Percentiles rank a stretch among this genome's conserved stretches.
Conservation (phyloP, 2,113 vertebrate species). For the Colinus virginianus region DNA sequence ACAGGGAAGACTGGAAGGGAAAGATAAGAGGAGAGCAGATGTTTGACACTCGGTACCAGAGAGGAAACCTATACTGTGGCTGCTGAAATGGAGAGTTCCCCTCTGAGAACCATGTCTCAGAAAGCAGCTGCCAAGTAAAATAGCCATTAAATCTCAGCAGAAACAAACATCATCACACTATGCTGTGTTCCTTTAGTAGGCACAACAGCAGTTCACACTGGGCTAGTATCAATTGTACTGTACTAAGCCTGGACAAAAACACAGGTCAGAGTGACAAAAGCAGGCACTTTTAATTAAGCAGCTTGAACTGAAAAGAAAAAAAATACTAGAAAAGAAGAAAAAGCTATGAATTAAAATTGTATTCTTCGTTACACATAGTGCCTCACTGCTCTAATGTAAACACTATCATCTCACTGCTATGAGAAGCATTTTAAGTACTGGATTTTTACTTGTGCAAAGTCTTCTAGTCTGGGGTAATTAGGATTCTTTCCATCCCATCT, state of each 20-base stretch:
- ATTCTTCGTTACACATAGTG: background rate
- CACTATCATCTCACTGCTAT: background rate
- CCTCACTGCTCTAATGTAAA: background rate
- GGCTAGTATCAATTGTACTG: background rate
- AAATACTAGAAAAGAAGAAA: background rate
- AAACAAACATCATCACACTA: conserved; percentile 24
- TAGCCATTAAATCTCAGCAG: conserved; percentile 69
- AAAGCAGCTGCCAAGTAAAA: conserved; percentile 64
- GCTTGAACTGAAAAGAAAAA: conserved; percentile 1
- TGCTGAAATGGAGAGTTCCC: conserved; percentile 61
- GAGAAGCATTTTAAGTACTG: background rate
- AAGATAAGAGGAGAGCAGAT: conserved; percentile 61
- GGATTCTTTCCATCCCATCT: background rate
- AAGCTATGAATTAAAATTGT: background rate
- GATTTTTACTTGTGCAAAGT: background rate
- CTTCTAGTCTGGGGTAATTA: background rate
- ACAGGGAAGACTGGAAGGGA: conserved; percentile 18
- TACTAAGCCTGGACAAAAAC: background rate
- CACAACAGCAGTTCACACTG: conserved; percentile 44
- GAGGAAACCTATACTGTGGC: conserved; percentile 18
- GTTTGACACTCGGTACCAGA: conserved; percentile 20
- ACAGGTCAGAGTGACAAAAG: conserved; percentile 7
- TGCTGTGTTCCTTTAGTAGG: conserved; percentile 41
- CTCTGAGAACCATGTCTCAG: conserved; percentile 54
- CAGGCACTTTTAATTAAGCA: background rate